Conservation (phyloP, 1,140 invertebrate species). For the Ganaspis sp. region DNA sequence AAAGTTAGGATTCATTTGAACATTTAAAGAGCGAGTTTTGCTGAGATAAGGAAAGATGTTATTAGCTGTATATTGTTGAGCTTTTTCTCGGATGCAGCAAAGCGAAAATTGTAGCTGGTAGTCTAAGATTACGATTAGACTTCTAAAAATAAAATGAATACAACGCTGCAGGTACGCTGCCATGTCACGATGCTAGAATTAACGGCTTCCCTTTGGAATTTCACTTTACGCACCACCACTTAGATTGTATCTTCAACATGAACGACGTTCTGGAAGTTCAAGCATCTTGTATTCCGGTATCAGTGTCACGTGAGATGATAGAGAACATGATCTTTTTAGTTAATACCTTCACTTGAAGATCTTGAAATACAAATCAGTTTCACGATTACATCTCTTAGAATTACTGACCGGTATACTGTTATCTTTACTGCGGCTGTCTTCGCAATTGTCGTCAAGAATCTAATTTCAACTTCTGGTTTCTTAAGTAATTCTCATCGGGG, state of each 20-base stretch:
- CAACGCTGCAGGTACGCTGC: not conserved
- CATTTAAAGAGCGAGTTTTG: not conserved
- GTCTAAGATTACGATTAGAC: not conserved
- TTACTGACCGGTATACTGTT: not conserved
- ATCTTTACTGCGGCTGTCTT: not conserved
- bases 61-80: not conserved
- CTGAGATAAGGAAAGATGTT: constrained; percentile 22
- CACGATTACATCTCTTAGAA: not conserved
- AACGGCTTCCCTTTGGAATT: constrained; percentile 17
- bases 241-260: constrained; percentile 23
- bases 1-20: too few relatives aligned
- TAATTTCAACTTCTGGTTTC: not conserved
- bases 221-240: constrained; percentile 17
- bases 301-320: constrained; percentile 15
- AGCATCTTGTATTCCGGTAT: constrained; percentile 29
- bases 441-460: not conserved
- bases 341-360: constrained; percentile 21
- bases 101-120: not conserved
- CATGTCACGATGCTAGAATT: constrained; percentile 1
- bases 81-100: not conserved
- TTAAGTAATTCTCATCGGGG: not conserved
- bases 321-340: constrained; percentile 29
- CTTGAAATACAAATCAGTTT: constrained; percentile 23
- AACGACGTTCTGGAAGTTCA: constrained; percentile 26
- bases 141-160: not conserved